Evolutionary conservation across 2,888 invertebrate species (phyloP).

Genomic region (Nymphalis urticae): DNA sequence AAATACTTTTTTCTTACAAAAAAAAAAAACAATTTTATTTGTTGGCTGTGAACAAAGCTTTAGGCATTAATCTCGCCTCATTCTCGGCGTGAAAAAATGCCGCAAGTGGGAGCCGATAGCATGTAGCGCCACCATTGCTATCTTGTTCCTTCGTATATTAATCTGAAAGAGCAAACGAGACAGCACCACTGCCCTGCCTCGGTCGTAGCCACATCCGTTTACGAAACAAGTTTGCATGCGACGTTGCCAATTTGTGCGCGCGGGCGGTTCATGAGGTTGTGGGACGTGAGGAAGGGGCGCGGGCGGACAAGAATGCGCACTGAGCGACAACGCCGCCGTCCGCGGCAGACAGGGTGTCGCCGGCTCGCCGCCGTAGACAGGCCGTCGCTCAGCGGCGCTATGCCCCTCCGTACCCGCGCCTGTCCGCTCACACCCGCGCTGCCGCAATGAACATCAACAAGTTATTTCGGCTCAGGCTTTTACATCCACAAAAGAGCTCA

Average conservation of each 20-base stretch:
- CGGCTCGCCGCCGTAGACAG: constrained; percentile 91
- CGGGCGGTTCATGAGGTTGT: constrained; percentile 70
- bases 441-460: constrained; percentile 78
- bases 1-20: background rate
- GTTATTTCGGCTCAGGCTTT: constrained; percentile 75
- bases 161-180: constrained; percentile 53
- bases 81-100: constrained; percentile 84
- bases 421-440: constrained; percentile 61
- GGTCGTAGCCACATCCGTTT: constrained; percentile 86
- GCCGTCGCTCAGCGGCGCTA: constrained; percentile 85
- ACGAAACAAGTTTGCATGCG: constrained; percentile 86
- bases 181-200: constrained; percentile 68
- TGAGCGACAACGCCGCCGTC: constrained; percentile 86
- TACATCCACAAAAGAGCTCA: constrained; percentile 63
- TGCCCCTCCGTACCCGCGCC: constrained; percentile 58
- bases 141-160: constrained; percentile 54
- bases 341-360: constrained; percentile 97
- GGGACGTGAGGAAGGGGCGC: constrained; percentile 59
- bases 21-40: background rate
- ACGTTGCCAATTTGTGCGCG: constrained; percentile 78
- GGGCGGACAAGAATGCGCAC: constrained; percentile 79
- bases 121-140: constrained; percentile 78
- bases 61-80: constrained; percentile 84
- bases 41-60: constrained; percentile 61
- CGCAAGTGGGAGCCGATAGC: constrained; percentile 83